Conservation (phyloP, 2,113 vertebrate species). For the Phaetusa simplex region DNA sequence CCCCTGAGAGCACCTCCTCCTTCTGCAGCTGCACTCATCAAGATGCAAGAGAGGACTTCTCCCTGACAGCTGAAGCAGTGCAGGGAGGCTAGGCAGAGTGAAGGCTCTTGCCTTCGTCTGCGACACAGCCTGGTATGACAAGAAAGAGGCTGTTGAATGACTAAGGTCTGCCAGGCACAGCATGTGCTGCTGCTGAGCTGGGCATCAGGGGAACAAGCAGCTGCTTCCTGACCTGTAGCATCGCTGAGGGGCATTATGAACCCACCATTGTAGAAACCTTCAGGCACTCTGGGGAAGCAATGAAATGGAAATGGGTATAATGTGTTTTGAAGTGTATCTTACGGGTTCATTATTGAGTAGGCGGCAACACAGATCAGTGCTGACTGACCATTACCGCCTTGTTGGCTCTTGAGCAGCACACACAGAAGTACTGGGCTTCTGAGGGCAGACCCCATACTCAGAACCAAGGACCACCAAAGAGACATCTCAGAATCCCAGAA, state of each 20-base stretch:
- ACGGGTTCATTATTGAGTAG: neutral
- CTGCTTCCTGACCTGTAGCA: neutral
- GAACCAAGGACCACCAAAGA: neutral
- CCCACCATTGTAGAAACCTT: neutral
- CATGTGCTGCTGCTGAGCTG: neutral
- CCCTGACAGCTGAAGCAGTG: accelerated
- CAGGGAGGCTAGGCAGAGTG: neutral
- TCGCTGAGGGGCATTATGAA: neutral
- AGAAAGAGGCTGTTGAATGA: neutral
- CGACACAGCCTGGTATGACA: neutral
- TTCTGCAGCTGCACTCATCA: neutral
- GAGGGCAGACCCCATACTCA: neutral
- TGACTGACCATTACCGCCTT: neutral
- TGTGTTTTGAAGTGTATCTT: neutral
- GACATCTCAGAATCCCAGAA: neutral
- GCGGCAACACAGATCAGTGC: neutral
- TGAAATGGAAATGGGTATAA: neutral
- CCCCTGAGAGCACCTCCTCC: neutral
- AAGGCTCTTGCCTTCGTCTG: accelerated
- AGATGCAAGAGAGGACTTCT: neutral
- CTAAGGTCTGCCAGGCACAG: neutral
- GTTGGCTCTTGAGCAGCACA: accelerated
- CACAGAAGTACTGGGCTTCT: neutral
- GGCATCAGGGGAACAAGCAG: neutral
- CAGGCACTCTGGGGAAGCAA: neutral